Conservation (phyloP, 2,797 vertebrate species). For the Staurois parvus region DNA sequence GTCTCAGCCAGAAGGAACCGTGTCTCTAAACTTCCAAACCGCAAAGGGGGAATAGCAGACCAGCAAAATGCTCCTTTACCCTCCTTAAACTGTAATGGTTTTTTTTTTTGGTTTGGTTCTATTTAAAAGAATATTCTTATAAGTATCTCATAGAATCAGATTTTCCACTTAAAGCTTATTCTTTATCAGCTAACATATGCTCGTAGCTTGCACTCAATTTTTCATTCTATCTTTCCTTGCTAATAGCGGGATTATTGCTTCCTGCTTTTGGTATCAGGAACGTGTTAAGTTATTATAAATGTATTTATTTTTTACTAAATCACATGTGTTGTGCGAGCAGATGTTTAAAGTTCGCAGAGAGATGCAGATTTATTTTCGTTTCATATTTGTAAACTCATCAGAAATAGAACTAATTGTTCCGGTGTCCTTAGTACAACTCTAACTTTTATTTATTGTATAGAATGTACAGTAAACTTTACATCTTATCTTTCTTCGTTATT, state of each 20-base stretch:
- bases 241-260: conserved; percentile 39
- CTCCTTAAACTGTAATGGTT: background rate
- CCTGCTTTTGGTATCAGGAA: conserved; percentile 30
- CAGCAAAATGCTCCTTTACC: too few species aligned
- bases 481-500: too few species aligned
- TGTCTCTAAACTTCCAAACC: too few species aligned
- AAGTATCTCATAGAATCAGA: background rate
- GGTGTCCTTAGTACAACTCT: conserved; percentile 38
- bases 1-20: too few species aligned
- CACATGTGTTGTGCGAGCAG: conserved; percentile 64
- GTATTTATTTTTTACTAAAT: conserved; percentile 65
- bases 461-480: conserved; percentile 1
- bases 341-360: conserved; percentile 66
- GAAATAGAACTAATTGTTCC: conserved; percentile 64
- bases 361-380: conserved; percentile 66
- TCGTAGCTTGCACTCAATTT: conserved; percentile 13
- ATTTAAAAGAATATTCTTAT: background rate
- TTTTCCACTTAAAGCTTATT: conserved; percentile 1
- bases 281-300: conserved; percentile 47
- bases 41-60: too few species aligned
- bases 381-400: conserved; percentile 66
- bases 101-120: conserved; percentile 10
- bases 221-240: conserved; percentile 16
- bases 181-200: conserved; percentile 26
- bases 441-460: conserved; percentile 38